Evolutionary conservation across 1,140 invertebrate genomes (phyloP), one percentile per base, ranked within the genome.

Genomic region (Philotrypesis tridentata): DNA sequence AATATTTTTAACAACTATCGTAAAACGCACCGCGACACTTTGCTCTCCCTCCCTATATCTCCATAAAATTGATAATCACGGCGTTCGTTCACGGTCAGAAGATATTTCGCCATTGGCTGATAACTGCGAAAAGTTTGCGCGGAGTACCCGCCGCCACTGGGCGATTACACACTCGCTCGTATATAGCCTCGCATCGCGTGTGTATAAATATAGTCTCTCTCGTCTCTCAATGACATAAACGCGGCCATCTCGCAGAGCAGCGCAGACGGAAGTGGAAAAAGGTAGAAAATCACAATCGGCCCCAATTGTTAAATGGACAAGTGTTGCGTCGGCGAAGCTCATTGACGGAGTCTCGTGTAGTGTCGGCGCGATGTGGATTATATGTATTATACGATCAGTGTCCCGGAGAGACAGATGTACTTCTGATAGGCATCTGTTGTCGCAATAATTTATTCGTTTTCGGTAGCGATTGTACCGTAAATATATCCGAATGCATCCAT

Each of bases 191-290:
- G 65, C 70, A 55, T 55, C 40, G 33, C 9, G 33, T 37, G n/a
- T 37, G 33, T 37, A 37, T 37, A n/a, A n/a, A n/a, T n/a, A 23
- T 17, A 14, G 6, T 77, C 60, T 33, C 31, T 4, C 33, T 43
- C 7, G 14, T 25, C 48, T 63, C 29, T 17, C 55, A 63, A 72
- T 61, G 55, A 40, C 70, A 33, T 27, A 71, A 79, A 72, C n/a
- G 21, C 68, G n/a, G 43, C 72, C 71, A 79, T 72, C 67, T 79
- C 77, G 61, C 48, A 72, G n/a, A n/a, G n/a, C n/a, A n/a, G n/a
- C n/a, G n/a, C 25, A 70, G 17, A 31, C 27, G 6, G 65, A 1
- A 21, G 17, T 79, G 76, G 68, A 31, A 31, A 71, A 37, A 37
- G 48, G 7, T 0, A 71, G 21, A 71, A 71, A 71, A 71, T 21